Percentiles rank a stretch among this genome's conserved stretches.
These are phyloP conservation scores for Neoitamus cyanurus DNA, from an alignment of 2,888 invertebrate genomes.

Conservation along the genomic window DNA sequence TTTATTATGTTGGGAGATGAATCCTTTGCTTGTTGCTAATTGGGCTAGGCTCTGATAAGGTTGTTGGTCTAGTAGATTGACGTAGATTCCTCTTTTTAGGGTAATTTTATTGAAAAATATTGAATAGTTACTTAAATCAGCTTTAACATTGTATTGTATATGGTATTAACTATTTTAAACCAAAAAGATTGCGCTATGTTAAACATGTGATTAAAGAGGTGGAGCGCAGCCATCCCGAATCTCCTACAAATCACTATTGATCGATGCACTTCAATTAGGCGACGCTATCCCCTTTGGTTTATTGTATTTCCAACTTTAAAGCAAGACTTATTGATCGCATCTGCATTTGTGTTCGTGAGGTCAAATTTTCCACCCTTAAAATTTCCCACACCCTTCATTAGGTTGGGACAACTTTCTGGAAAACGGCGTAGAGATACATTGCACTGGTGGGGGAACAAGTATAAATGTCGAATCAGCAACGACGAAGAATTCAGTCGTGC, in stretches of 20 bases:
- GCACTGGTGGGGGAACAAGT: background rate
- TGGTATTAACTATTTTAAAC: background rate
- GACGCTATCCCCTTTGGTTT: background rate
- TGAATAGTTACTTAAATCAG: too few species aligned
- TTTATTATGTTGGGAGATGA: too few species aligned
- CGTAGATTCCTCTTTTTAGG: too few species aligned
- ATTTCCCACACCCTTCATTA: background rate
- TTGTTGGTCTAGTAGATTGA: too few species aligned
- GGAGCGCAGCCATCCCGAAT: background rate
- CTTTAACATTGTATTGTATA: too few species aligned
- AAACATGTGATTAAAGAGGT: background rate
- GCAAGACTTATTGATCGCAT: background rate
- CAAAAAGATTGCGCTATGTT: background rate
- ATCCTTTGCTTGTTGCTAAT: too few species aligned
- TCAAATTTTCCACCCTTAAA: background rate
- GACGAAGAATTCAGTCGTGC: background rate
- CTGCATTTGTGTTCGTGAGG: background rate
- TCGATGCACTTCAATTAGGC: background rate
- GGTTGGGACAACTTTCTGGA: background rate
- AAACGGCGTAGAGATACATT: constrained; percentile 12
- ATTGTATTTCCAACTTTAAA: background rate
- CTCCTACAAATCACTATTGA: background rate
- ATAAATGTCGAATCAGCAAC: background rate
- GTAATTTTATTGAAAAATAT: too few species aligned
- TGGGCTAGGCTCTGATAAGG: too few species aligned